These are phyloP conservation scores for Cepaea hortensis DNA, from an alignment of 2,888 invertebrate genomes.

Conservation along the genomic window DNA sequence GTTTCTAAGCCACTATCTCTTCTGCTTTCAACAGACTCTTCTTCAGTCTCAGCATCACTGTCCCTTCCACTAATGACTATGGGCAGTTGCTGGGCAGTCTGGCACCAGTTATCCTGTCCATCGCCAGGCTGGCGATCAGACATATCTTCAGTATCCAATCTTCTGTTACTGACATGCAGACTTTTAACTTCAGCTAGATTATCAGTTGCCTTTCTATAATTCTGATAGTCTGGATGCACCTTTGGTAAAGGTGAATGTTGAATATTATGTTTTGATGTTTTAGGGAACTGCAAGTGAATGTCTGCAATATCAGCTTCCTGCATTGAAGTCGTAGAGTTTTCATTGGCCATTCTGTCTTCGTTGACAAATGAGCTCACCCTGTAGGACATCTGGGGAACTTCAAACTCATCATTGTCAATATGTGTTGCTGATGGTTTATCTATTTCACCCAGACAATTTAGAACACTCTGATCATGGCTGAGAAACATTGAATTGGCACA, in stretches of 20 bases:
- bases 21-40: no score
- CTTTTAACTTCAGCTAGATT: neutral
- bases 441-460: neutral
- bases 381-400: neutral
- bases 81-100: neutral
- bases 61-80: neutral
- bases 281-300: neutral
- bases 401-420: neutral
- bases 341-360: neutral
- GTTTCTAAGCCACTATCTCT: no score
- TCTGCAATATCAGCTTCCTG: neutral
- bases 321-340: neutral
- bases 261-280: neutral
- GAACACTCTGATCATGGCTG: neutral
- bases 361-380: neutral
- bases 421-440: neutral
- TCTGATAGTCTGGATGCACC: no score
- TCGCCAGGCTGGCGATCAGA: conserved; percentile 25
- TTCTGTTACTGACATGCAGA: neutral
- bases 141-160: neutral
- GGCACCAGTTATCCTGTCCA: conserved; percentile 10
- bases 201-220: neutral
- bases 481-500: neutral
- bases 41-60: conserved; percentile 16
- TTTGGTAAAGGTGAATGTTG: neutral